phyloP scores from a whole-genome alignment of 35 echinoderm and acorn worm species.

The Lytechinus pictus region DNA sequence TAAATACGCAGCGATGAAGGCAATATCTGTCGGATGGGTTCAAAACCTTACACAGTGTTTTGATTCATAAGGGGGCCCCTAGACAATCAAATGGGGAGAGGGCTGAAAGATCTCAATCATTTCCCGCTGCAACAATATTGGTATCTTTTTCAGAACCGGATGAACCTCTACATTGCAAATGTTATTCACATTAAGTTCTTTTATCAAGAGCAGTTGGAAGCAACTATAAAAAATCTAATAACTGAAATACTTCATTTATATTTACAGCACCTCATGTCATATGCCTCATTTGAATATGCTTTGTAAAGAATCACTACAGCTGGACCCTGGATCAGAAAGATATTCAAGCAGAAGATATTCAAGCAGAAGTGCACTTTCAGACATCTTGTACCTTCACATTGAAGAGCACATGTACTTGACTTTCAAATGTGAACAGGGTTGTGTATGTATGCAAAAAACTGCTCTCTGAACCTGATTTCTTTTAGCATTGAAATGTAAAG shows the following conservation, averaged over 20 bases:
- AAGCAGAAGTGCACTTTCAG: neutral
- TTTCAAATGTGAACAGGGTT: neutral
- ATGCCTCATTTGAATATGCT: neutral
- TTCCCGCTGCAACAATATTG: neutral
- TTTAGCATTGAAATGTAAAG: neutral
- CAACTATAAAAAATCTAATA: neutral
- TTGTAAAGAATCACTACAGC: neutral
- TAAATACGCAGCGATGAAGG: constrained; percentile 33
- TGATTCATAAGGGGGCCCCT: neutral
- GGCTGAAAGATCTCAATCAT: neutral
- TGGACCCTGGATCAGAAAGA: neutral
- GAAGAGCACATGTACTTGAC: neutral
- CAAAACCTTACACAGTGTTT: neutral
- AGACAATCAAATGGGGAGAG: neutral
- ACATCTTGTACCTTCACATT: neutral
- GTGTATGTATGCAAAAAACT: neutral
- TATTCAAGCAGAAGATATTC: neutral
- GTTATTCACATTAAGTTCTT: neutral
- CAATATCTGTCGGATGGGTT: neutral
- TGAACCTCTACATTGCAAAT: neutral
- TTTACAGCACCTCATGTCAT: too few relatives aligned
- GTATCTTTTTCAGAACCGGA: neutral
- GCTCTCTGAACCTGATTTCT: neutral
- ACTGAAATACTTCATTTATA: too few relatives aligned
- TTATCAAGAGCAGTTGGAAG: neutral